Percentiles rank a stretch among this genome's conserved stretches.
These are phyloP conservation scores for Scaptomyza hsui DNA, from an alignment of 1,140 invertebrate genomes.

Conservation along the genomic window DNA sequence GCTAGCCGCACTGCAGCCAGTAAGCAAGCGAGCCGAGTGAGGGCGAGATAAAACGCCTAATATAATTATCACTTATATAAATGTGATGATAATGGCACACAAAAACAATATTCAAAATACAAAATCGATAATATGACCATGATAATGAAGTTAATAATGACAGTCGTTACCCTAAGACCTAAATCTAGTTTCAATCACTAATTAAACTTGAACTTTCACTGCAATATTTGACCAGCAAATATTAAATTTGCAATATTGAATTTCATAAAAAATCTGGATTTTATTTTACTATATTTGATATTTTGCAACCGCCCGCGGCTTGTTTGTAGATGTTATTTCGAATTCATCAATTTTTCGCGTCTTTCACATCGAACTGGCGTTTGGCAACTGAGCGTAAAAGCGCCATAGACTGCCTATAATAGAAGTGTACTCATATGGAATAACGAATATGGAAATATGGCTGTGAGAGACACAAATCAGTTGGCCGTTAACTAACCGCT, in stretches of 20 bases:
- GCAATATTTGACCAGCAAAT: slow-evolving; percentile 33
- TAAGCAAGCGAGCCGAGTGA: slow-evolving; percentile 37
- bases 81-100: slow-evolving; percentile 78
- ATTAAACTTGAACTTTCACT: slow-evolving; percentile 20
- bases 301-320: slow-evolving; percentile 50
- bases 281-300: slow-evolving; percentile 16
- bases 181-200: slow-evolving; percentile 26
- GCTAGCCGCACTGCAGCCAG: slow-evolving; percentile 37
- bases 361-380: slow-evolving; percentile 67
- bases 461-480: slow-evolving; percentile 50
- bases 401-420: slow-evolving; percentile 40
- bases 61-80: slow-evolving; percentile 81
- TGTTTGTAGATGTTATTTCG: slow-evolving; percentile 21
- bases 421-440: slow-evolving; percentile 36
- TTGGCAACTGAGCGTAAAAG: slow-evolving; percentile 68
- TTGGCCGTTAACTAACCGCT: slow-evolving; percentile 30
- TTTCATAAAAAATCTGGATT: slow-evolving; percentile 5
- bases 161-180: background rate
- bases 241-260: slow-evolving; percentile 8
- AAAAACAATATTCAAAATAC: slow-evolving; percentile 72
- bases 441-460: slow-evolving; percentile 27
- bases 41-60: slow-evolving; percentile 69
- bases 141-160: background rate
- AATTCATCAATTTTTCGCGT: slow-evolving; percentile 52
- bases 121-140: slow-evolving; percentile 57